Conservation (phyloP, 2,888 invertebrate species). For the Pristionchus exspectatus region DNA sequence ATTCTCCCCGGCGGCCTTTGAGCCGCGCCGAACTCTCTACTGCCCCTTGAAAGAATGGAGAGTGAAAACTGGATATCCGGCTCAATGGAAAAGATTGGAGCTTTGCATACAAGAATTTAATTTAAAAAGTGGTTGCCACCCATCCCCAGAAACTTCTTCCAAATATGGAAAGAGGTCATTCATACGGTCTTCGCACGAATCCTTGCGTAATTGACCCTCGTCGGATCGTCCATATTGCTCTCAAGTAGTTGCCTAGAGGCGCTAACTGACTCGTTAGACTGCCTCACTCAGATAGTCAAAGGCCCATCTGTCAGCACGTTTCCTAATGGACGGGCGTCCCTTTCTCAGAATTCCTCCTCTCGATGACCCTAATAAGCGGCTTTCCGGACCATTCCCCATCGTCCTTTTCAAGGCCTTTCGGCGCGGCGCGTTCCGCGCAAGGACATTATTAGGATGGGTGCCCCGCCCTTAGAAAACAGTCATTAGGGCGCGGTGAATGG, state of each 20-base stretch:
- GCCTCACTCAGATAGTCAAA: neutral
- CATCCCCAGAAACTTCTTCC: no score
- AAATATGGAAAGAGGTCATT: neutral
- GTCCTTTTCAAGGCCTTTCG: slow-evolving; percentile 31
- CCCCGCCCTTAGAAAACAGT: slow-evolving; percentile 3
- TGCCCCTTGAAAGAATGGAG: neutral
- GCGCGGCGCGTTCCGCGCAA: neutral
- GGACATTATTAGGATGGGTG: slow-evolving; percentile 21
- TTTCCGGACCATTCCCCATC: slow-evolving; percentile 32
- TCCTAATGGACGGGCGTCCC: slow-evolving; percentile 13
- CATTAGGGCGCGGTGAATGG: slow-evolving; percentile 16
- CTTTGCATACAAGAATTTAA: neutral
- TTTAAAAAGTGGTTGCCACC: no score
- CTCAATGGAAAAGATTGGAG: neutral
- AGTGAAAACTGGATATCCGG: neutral
- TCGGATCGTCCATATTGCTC: neutral
- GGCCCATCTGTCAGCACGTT: neutral
- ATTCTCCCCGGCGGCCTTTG: neutral
- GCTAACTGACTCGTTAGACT: slow-evolving; percentile 47
- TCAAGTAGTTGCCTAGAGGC: neutral
- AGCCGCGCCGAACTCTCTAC: slow-evolving; percentile 8
- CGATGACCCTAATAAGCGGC: slow-evolving; percentile 41
- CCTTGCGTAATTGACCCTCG: neutral
- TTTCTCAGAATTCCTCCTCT: slow-evolving; percentile 32
- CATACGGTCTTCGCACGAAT: neutral